phyloP scores from a whole-genome alignment of 2,888 invertebrate genomes.

The Microplitis deprimator region DNA sequence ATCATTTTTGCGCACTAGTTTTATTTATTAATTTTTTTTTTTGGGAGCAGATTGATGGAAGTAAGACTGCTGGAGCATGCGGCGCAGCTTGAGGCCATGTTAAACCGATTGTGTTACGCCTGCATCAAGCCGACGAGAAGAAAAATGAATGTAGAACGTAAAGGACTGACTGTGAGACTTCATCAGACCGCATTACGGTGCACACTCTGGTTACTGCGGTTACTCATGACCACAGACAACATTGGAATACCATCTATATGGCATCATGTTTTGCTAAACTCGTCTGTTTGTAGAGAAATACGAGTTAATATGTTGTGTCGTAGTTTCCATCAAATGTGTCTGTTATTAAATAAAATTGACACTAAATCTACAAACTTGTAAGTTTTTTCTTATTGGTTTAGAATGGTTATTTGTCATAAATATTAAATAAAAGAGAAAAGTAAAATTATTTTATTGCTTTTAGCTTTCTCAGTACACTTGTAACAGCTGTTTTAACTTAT shows the following conservation, averaged over 20 bases:
- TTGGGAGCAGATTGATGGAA: slow-evolving; percentile 76
- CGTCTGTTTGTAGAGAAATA: slow-evolving; percentile 55
- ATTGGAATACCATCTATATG: slow-evolving; percentile 60
- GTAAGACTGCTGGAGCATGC: slow-evolving; percentile 86
- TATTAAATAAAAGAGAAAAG: neutral
- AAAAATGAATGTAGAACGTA: slow-evolving; percentile 51
- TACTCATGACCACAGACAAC: slow-evolving; percentile 56
- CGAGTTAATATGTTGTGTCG: slow-evolving; percentile 56
- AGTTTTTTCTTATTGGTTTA: slow-evolving; percentile 70
- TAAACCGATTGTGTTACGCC: slow-evolving; percentile 78
- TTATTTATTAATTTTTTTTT: slow-evolving; percentile 35
- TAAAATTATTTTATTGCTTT: slow-evolving; percentile 64
- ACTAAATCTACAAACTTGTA: slow-evolving; percentile 93
- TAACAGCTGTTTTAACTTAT: slow-evolving; percentile 90
- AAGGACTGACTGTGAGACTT: slow-evolving; percentile 58
- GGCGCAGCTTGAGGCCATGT: slow-evolving; percentile 80
- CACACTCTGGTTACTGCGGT: slow-evolving; percentile 59
- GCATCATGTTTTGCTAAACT: slow-evolving; percentile 66
- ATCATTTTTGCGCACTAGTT: neutral
- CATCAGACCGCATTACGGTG: slow-evolving; percentile 59
- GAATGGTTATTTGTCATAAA: slow-evolving; percentile 32
- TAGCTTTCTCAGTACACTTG: slow-evolving; percentile 91
- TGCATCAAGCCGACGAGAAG: slow-evolving; percentile 58
- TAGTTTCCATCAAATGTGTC: slow-evolving; percentile 74
- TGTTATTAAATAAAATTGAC: slow-evolving; percentile 80